Conservation (phyloP, 1,140 invertebrate genomes). For the Drosophila repleta region DNA sequence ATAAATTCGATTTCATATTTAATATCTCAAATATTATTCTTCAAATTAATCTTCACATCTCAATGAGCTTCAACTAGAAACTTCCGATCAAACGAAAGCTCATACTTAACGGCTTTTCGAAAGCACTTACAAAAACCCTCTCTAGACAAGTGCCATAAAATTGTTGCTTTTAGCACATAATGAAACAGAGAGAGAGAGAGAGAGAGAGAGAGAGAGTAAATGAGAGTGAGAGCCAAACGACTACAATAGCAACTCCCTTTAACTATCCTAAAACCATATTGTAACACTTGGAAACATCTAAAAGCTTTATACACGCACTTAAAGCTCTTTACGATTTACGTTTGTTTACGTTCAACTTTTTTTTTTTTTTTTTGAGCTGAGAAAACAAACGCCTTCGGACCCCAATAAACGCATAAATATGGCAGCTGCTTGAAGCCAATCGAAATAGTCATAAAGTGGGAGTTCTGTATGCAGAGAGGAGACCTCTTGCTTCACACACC, state of each 20-base stretch:
- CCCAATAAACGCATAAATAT: slow-evolving; percentile 65
- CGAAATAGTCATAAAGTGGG: slow-evolving; percentile 45
- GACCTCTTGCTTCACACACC: background rate
- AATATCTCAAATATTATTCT: background rate
- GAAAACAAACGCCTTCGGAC: slow-evolving; percentile 47
- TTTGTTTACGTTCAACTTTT: slow-evolving; percentile 15
- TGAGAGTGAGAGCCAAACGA: no score
- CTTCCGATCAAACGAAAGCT: background rate
- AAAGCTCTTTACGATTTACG: slow-evolving; percentile 22
- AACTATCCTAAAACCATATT: slow-evolving; percentile 1
- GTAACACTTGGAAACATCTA: slow-evolving; percentile 14
- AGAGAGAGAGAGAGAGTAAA: background rate
- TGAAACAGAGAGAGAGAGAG: background rate
- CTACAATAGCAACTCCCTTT: background rate
- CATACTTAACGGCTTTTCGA: background rate
- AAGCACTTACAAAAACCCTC: background rate
- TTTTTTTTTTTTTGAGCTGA: slow-evolving; percentile 13
- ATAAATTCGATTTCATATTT: background rate
- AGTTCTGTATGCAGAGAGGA: background rate
- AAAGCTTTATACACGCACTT: slow-evolving; percentile 35
- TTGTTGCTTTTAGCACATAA: slow-evolving; percentile 22
- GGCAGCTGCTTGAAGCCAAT: slow-evolving; percentile 46
- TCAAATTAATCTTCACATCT: no score
- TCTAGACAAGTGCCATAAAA: background rate
- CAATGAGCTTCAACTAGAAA: background rate